Evolutionary conservation across 2,888 invertebrate genomes (phyloP), one percentile per base, ranked within the genome.

Genomic region (Synergus japonicus): DNA sequence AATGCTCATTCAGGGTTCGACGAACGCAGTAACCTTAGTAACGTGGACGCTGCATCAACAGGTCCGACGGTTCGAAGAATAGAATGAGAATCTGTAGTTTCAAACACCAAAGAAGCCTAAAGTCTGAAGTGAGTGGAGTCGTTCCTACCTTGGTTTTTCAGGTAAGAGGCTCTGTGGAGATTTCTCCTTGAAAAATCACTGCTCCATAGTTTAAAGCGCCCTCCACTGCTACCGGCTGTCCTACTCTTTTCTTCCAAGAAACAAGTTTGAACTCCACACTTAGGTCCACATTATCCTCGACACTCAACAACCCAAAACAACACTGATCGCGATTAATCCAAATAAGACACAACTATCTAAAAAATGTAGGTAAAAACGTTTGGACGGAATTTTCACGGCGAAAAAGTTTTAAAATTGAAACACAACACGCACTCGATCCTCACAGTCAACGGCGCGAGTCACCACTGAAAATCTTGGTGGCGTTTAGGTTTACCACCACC

Each of bases 151-250:
- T 76, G 84, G 84, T 82, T 85, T 82, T 84, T 12, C 83, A 85
- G 83, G 83, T 85, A 85, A 85, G 78, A 83, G 83, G 84, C 83
- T 78, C 76, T 79, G 80, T 29, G 22, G 84, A 81, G 81, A 84
- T 84, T 84, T 85, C 85, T 84, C 85, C 85, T 85, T 85, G 84
- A 82, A 85, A 81, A 84, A 83, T 85, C 84, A 85, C 82, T 82
- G 82, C 83, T 81, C 83, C 83, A 83, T 82, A 66, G 79, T 83
- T 83, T 83, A 83, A 81, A 83, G 81, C 83, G 83, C 83, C 83
- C 79, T 83, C 83, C 83, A 43, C 65, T 65, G 64, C 49, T 73
- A 73, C 73, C 73, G 73, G 73, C 73, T 73, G 73, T 73, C 69
- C 15, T 46, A 49, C 22, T 69, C 46, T 37, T 73, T 73, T 49